These are phyloP conservation scores for Andrena praecox DNA, from an alignment of 2,888 invertebrate genomes.

Conservation along the genomic window DNA sequence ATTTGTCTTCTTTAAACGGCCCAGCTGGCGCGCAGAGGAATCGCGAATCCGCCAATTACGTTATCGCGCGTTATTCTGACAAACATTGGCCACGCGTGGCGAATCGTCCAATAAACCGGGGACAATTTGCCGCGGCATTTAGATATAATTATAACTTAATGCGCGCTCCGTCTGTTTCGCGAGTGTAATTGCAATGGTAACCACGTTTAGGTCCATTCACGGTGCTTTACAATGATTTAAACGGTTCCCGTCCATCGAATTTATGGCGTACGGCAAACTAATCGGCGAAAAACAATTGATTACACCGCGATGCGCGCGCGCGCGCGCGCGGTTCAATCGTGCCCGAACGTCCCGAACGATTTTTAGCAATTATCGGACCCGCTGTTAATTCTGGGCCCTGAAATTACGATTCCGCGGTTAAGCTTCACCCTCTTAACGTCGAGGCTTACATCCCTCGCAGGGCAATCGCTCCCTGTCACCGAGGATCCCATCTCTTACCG, in stretches of 20 bases:
- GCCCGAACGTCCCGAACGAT: neutral
- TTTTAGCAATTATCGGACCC: conserved; percentile 2
- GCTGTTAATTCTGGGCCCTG: neutral
- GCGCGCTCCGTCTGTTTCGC: conserved; percentile 41
- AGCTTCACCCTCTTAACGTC: neutral
- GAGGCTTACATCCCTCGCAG: neutral
- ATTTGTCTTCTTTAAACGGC: conserved; percentile 12
- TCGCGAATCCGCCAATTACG: conserved; percentile 9
- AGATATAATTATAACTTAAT: conserved; percentile 60
- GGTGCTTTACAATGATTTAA: conserved; percentile 37
- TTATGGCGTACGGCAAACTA: conserved; percentile 12
- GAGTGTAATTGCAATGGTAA: conserved; percentile 45
- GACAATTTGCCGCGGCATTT: conserved; percentile 55
- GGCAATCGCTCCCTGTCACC: conserved; percentile 5
- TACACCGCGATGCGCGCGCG: neutral
- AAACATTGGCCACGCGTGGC: conserved; percentile 40
- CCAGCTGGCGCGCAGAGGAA: neutral
- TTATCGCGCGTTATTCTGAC: conserved; percentile 41
- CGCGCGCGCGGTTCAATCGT: neutral
- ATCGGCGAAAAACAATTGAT: conserved; percentile 33
- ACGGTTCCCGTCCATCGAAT: conserved; percentile 25
- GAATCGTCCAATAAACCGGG: conserved; percentile 57
- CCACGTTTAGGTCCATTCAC: conserved; percentile 42
- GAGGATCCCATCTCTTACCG: conserved; percentile 10
- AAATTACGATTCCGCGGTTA: neutral